Base-by-base conservation (phyloP, 2,113 vertebrate species). In the Otolemur garnettii region DNA sequence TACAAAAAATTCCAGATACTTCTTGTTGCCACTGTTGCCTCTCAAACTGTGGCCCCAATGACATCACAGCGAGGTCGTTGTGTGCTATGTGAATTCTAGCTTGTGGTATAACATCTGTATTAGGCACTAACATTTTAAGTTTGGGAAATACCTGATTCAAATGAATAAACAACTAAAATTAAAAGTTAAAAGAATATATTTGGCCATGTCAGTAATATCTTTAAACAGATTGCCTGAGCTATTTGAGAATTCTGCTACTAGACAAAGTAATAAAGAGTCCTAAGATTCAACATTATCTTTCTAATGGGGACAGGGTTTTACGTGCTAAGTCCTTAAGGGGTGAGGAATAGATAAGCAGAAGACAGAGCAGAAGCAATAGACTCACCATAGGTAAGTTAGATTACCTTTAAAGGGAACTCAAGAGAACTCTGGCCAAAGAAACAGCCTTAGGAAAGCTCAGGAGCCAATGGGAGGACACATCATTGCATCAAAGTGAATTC, bases 101-200 rank as follows among this genome's bases (percentile, higher is more conserved):
- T 50, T 50, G 45, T 50, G 45, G 45, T 9, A 8, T 83, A 22
- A 5, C 59, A 55, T 26, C 62, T 94, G 60, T 75, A 15, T 66
- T 35, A 94, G 30, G 45, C 18, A 5, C 28, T 71, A 60, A 13
- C 42, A 75, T 71, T 87, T 95, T 78, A 69, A 84, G 22, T 79
- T 90, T 87, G 79, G 79, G 50, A 91, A 84, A 50, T 90, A 42
- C 26, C 57, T 83, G 55, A 91, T 78, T 78, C 45, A 22, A 92
- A 22, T 87, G 78, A 91, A 71, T 82, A 50, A 78, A 45, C 45
- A 59, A 13, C 55, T 87, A 45, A 55, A 85, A 81, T 84, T 45
- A 30, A 84, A 88, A 77, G 28, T 33, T 75, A 18, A 18, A 64
- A 59, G 28, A 62, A 26, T 62, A 4, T 64, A 64, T 64, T 64